Evolutionary conservation across 2,113 vertebrate genomes (phyloP).

Genomic region (Mellivora capensis): DNA sequence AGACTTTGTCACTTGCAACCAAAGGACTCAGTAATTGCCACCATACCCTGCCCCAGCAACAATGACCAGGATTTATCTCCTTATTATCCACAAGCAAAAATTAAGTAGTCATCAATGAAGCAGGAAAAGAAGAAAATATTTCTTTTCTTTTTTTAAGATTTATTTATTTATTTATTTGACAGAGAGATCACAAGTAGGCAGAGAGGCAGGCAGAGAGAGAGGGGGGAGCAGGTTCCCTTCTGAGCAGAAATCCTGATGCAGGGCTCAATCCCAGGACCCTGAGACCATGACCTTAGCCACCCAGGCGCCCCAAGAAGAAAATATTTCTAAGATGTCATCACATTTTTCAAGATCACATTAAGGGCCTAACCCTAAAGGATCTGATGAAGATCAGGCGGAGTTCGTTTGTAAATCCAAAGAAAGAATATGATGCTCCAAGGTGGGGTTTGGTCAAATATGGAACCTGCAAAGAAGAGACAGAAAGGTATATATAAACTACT

Average conservation of each 20-base stretch:
- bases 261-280: too few species aligned
- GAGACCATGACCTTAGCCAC: too few species aligned
- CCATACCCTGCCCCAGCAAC: neutral
- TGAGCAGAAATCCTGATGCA: too few species aligned
- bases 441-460: neutral
- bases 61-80: neutral
- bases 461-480: neutral
- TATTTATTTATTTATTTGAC: too few species aligned
- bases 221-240: too few species aligned
- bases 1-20: neutral
- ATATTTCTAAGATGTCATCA: neutral
- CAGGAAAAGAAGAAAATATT: neutral
- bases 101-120: neutral
- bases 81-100: neutral
- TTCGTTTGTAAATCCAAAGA: neutral
- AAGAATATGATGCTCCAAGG: neutral
- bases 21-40: neutral
- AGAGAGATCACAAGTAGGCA: too few species aligned
- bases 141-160: too few species aligned
- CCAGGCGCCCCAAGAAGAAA: too few species aligned
- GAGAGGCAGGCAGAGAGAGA: too few species aligned
- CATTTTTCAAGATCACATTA: neutral
- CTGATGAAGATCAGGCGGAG: neutral
- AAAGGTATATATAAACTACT: neutral
- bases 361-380: neutral